Evolutionary conservation across 2,888 invertebrate species (phyloP), one percentile per base, ranked within the genome.

Genomic region (Leptodirus hochenwartii): DNA sequence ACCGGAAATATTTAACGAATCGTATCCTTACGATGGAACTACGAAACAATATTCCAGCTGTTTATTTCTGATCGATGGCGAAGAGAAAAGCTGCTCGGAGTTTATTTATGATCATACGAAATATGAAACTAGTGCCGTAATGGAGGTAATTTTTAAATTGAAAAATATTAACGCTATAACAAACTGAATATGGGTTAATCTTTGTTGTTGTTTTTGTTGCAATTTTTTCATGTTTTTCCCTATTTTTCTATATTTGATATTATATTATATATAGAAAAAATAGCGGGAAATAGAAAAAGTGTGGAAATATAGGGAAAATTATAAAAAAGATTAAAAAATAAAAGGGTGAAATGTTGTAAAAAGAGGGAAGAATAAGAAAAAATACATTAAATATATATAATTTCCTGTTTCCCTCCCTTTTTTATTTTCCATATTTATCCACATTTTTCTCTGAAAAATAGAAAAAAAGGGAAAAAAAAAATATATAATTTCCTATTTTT

Each of bases 121-220:
- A 37, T 73, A 69, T 44, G 47, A 62, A 41, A 67, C 65, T 40
- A 73, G 69, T 37, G 64, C 69, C 12, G 66, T 71, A 15, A 69
- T 66, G 25, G 74, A 76, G 55, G 70, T 69, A 55, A 48, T 45
- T 40, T 14, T 13, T 15, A 13, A 20, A 20, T 20, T 20, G 8
- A n/a, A 8, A 20, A 3, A 14, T 4, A 13, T 11, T 12, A 15
- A n/a, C 9, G 15, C 29, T 10, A 15, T 26, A 4, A 9, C 20
- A 20, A n/a, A 20, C 20, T 6, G n/a, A 8, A n/a, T 20, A n/a
- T 20, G n/a, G n/a, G n/a, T 20, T 20, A 6, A n/a, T 6, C n/a
- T 6, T n/a, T 6, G 6, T 8, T n/a, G 20, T 20, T 8, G 8
- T 6, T 8, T 8, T n/a, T 6, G 6, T 20, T 20, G 20, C n/a